Evolutionary conservation across 1,140 invertebrate genomes (phyloP).

Genomic region (Leptopilina clavipes): DNA sequence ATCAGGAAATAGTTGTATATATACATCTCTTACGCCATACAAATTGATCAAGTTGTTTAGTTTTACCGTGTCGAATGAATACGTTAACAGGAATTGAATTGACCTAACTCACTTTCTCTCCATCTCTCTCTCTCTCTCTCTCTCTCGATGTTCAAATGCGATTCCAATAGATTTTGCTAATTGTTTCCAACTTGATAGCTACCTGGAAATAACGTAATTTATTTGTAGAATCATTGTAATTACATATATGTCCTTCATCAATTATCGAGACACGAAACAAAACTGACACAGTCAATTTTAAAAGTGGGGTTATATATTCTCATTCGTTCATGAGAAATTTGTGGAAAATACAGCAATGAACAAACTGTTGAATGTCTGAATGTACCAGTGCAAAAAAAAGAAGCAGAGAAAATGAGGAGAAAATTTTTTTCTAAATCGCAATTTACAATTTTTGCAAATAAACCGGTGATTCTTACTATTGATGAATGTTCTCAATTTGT

Average conservation of each 20-base stretch:
- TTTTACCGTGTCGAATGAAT: neutral
- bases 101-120: neutral
- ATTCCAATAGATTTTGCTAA: conserved; percentile 5
- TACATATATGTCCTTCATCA: neutral
- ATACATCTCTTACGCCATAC: neutral
- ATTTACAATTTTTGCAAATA: too few relatives aligned
- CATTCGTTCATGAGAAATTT: too few relatives aligned
- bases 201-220: conserved; percentile 6
- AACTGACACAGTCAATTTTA: neutral
- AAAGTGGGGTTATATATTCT: too few relatives aligned
- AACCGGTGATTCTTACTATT: too few relatives aligned
- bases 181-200: conserved; percentile 3
- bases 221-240: neutral
- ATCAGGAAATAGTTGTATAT: too few relatives aligned
- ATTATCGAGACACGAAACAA: neutral
- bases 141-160: neutral
- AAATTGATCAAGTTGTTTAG: neutral
- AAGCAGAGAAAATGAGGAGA: too few relatives aligned
- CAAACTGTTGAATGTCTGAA: too few relatives aligned
- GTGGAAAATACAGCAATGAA: too few relatives aligned
- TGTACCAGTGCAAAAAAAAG: too few relatives aligned
- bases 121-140: too few relatives aligned
- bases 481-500: too few relatives aligned
- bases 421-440: too few relatives aligned
- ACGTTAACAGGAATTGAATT: conserved; percentile 2